These are phyloP conservation scores for Myiozetetes cayanensis DNA, from an alignment of 2,113 vertebrate species.

Conservation along the genomic window DNA sequence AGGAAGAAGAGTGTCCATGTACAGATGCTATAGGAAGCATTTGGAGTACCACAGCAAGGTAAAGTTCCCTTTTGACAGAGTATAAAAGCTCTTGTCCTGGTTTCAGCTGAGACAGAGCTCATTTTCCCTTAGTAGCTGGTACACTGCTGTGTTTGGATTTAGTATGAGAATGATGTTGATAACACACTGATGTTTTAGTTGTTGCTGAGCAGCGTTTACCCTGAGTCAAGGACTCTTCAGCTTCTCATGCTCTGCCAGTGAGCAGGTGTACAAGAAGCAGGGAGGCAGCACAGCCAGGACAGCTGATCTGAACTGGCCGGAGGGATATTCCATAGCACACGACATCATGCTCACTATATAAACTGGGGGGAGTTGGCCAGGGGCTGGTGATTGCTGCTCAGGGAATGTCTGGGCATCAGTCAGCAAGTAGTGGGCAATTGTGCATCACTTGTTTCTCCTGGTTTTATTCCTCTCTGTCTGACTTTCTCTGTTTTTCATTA, in stretches of 20 bases:
- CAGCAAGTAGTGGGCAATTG: not conserved
- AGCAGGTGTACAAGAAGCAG: not conserved
- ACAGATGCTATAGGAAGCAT: not conserved
- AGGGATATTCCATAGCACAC: not conserved
- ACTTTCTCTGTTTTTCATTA: not conserved
- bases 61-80: not conserved
- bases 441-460: not conserved
- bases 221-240: not conserved
- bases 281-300: not conserved
- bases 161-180: not conserved
- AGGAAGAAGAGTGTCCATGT: not conserved
- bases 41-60: constrained; percentile 54
- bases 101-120: not conserved
- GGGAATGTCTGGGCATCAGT: rapidly evolving
- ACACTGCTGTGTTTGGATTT: not conserved
- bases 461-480: not conserved
- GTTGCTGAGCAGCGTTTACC: not conserved
- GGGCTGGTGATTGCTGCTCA: not conserved
- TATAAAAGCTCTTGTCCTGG: not conserved
- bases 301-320: not conserved
- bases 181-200: not conserved
- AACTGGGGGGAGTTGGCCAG: not conserved
- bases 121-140: not conserved
- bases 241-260: not conserved
- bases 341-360: not conserved